Percentiles rank a stretch among this genome's conserved stretches.
Conservation (phyloP, 2,888 invertebrate genomes). For the Polyommatus icarus region DNA sequence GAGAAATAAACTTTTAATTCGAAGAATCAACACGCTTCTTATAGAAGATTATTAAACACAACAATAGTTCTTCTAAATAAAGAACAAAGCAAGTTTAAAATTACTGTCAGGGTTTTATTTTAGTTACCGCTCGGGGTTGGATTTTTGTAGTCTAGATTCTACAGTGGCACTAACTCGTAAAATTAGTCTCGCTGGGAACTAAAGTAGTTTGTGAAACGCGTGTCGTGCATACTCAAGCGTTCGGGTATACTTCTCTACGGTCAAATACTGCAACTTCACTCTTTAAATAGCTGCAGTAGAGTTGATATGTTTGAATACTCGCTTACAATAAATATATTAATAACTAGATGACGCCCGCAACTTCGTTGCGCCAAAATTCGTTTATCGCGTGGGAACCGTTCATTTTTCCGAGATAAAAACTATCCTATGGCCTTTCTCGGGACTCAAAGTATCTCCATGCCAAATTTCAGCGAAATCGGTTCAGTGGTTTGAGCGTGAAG, state of each 20-base stretch:
- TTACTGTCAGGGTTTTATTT: constrained; percentile 3
- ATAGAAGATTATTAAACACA: neutral
- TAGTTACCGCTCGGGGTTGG: neutral
- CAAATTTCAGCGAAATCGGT: too few species aligned
- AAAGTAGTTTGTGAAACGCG: constrained; percentile 10
- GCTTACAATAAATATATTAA: too few species aligned
- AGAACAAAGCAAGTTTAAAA: neutral
- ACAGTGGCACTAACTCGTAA: constrained; percentile 3
- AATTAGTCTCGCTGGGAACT: constrained; percentile 10
- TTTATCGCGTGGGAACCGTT: too few species aligned
- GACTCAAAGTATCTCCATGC: too few species aligned
- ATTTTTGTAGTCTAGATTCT: neutral
- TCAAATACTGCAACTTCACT: neutral
- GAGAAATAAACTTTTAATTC: too few species aligned
- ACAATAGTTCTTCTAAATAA: neutral
- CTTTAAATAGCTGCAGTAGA: neutral
- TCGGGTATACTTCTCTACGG: neutral
- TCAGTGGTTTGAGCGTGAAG: too few species aligned
- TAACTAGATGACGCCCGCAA: too few species aligned
- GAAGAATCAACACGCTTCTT: neutral
- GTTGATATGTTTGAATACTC: neutral
- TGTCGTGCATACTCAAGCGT: constrained; percentile 6
- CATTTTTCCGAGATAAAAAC: too few species aligned
- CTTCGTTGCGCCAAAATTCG: too few species aligned
- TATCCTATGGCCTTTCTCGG: too few species aligned